These are phyloP conservation scores for Monopis laevigella DNA, from an alignment of 2,888 invertebrate species.

Conservation along the genomic window DNA sequence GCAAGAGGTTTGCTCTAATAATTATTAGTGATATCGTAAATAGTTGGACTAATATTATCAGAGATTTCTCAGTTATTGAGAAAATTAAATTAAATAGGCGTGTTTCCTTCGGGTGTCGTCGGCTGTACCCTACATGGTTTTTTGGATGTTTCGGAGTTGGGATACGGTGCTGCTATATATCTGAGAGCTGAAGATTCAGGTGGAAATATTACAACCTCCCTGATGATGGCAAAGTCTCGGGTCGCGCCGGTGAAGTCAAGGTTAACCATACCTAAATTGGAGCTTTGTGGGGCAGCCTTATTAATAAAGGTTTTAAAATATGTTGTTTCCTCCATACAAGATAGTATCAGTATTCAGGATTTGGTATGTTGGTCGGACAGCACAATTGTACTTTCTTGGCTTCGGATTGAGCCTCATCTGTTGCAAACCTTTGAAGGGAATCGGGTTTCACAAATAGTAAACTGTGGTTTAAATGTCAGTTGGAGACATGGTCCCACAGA, in stretches of 20 bases:
- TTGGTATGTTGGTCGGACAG: background rate
- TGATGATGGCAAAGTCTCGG: background rate
- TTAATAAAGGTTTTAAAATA: background rate
- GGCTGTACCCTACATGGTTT: no score
- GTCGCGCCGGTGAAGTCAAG: no score
- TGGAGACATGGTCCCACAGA: no score
- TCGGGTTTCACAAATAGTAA: background rate
- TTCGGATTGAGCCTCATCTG: background rate
- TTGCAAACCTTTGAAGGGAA: background rate
- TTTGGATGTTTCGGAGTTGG: background rate
- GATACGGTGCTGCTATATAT: background rate
- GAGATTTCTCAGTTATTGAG: no score
- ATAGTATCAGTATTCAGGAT: background rate
- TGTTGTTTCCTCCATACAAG: background rate
- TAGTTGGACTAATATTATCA: no score
- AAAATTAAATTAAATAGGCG: no score
- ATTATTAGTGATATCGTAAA: no score
- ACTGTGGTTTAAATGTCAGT: background rate
- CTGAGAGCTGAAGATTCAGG: background rate
- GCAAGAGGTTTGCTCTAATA: no score
- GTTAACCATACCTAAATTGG: no score
- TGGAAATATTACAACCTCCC: background rate
- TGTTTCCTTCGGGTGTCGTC: no score
- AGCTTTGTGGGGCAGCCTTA: background rate
- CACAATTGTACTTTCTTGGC: background rate